phyloP scores from a whole-genome alignment of 2,888 invertebrate genomes.

The Dendrolimus houi region DNA sequence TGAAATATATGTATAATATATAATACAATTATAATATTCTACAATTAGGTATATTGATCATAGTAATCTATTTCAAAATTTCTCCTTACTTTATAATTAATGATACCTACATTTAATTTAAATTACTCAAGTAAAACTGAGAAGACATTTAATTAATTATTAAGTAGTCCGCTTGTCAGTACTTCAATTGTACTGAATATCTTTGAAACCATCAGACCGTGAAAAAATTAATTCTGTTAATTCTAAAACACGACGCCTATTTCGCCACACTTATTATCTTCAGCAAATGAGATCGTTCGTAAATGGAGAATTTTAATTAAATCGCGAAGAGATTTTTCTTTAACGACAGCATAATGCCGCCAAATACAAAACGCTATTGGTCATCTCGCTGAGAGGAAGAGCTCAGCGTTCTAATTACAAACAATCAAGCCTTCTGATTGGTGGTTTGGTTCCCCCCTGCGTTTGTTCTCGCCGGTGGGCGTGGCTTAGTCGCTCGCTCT shows the following conservation, averaged over 20 bases:
- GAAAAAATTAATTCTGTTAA: not conserved
- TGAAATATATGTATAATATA: no score
- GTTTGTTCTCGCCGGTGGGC: slow-evolving; percentile 70
- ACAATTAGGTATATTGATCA: no score
- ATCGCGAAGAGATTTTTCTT: slow-evolving; percentile 43
- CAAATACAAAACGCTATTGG: slow-evolving; percentile 68
- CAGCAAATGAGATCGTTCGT: slow-evolving; percentile 43
- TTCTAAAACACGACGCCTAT: slow-evolving; percentile 31
- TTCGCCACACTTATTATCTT: slow-evolving; percentile 37
- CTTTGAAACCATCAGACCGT: not conserved
- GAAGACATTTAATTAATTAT: no score
- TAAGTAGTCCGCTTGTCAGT: no score
- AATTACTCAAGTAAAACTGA: no score
- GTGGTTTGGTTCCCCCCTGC: slow-evolving; percentile 59
- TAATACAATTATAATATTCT: no score
- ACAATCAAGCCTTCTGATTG: slow-evolving; percentile 73
- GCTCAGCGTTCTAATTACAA: slow-evolving; percentile 73
- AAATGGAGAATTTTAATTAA: slow-evolving; percentile 49
- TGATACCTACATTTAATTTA: no score
- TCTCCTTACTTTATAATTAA: no score
- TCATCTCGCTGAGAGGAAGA: slow-evolving; percentile 65
- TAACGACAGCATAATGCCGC: slow-evolving; percentile 41
- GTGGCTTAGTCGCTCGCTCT: slow-evolving; percentile 69
- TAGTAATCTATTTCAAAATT: no score
- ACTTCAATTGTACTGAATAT: no score